A percentile compares a stretch with the other conserved stretches of the same genome.
Evolutionary conservation across 1,140 invertebrate genomes (phyloP).

Genomic region (Drosophila pallidifrons): DNA sequence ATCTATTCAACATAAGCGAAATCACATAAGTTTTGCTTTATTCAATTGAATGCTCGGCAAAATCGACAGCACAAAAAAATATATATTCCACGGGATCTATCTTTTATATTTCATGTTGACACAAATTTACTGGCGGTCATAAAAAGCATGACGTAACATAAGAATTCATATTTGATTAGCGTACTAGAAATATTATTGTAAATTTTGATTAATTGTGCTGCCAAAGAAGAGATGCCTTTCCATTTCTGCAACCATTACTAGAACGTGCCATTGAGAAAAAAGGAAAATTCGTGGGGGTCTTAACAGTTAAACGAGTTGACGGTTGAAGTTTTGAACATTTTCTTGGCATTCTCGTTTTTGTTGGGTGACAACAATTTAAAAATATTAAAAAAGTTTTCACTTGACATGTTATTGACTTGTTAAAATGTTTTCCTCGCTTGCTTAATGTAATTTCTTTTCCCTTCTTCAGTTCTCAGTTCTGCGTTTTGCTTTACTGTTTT

Average conservation of each 20-base stretch:
- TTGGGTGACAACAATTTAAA: constrained; percentile 69
- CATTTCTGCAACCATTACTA: neutral
- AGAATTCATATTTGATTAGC: constrained; percentile 32
- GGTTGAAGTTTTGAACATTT: constrained; percentile 26
- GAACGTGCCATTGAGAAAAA: constrained; percentile 1
- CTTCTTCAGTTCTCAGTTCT: constrained; percentile 23
- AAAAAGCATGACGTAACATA: no score
- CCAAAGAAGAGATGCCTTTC: constrained; percentile 36
- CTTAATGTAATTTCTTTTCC: constrained; percentile 61
- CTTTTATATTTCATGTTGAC: no score
- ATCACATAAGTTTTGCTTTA: no score
- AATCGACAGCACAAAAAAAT: no score
- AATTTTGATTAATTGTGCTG: constrained; percentile 81
- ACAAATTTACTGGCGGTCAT: no score
- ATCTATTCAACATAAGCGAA: no score
- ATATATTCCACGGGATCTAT: no score
- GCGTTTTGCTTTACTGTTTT: constrained; percentile 6
- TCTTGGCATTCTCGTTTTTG: neutral
- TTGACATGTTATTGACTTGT: constrained; percentile 84
- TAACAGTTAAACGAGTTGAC: constrained; percentile 50
- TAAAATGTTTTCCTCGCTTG: constrained; percentile 77
- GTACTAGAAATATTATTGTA: constrained; percentile 64
- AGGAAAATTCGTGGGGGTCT: constrained; percentile 8
- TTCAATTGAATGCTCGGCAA: no score
- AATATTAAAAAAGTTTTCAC: constrained; percentile 83